These are phyloP conservation scores for Phaedon cochleariae DNA, from an alignment of 2,888 invertebrate genomes.

Conservation along the genomic window DNA sequence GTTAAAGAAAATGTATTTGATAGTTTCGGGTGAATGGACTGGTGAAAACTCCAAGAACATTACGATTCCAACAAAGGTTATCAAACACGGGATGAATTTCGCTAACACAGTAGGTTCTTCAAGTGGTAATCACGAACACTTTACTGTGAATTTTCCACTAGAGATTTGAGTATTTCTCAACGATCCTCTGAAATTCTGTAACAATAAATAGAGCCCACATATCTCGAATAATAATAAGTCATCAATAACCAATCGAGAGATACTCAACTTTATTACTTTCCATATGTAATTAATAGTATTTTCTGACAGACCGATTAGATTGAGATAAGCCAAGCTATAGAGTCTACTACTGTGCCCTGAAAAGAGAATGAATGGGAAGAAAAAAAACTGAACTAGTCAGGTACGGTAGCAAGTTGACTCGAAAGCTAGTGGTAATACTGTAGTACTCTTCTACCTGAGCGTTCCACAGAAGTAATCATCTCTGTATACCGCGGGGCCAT, in stretches of 20 bases:
- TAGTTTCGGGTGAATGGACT: too few species aligned
- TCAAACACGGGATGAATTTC: too few species aligned
- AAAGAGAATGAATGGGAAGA: constrained; percentile 31
- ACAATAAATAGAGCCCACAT: too few species aligned
- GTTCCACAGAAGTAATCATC: constrained; percentile 52
- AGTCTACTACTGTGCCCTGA: constrained; percentile 39
- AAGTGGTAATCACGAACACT: too few species aligned
- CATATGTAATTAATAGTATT: constrained; percentile 37
- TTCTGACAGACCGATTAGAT: constrained; percentile 42
- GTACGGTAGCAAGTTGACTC: constrained; percentile 30
- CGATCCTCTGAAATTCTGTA: not conserved
- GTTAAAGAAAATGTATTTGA: too few species aligned
- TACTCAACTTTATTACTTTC: constrained; percentile 33
- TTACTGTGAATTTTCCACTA: too few species aligned
- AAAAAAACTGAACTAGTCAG: constrained; percentile 39
- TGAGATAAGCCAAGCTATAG: constrained; percentile 44
- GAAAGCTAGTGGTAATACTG: not conserved
- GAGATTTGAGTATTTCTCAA: too few species aligned
- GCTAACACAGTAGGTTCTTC: too few species aligned
- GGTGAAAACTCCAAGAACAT: too few species aligned
- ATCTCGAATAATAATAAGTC: constrained; percentile 23
- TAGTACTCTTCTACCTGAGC: constrained; percentile 40
- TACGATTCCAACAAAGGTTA: too few species aligned
- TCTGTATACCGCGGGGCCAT: constrained; percentile 51
- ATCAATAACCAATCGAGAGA: constrained; percentile 21